Evolutionary conservation across 2,888 invertebrate genomes (phyloP), one percentile per base, ranked within the genome.

Genomic region (Psococerastis gibbosa): DNA sequence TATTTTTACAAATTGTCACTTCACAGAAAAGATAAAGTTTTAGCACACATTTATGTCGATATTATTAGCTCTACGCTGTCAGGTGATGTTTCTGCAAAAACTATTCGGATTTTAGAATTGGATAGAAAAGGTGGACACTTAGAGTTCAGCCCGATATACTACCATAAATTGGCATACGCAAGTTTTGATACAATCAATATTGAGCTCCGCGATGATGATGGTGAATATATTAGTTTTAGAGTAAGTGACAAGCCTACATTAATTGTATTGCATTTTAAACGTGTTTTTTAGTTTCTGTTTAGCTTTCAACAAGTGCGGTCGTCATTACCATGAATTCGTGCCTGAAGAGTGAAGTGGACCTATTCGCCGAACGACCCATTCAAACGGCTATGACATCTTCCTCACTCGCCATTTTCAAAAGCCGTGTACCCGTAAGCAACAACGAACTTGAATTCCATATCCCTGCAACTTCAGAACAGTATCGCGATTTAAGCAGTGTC

Each of bases 41-140:
- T 32, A 20, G 23, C 27, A n/a, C n/a, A 45, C 9, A 16, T 27
- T 27, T 27, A 27, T 27, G 27, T 27, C 11, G 27, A 27, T 27
- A 27, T 27, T 27, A 52, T 38, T 16, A 20, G 20, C 5, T 38
- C 18, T 17, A 13, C 20, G n/a, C 20, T 38, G 18, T 38, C 22
- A 20, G 35, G 16, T 15, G 35, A 34, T 38, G 17, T 38, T 38
- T 38, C 20, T 3, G 20, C 6, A 5, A 38, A 17, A 17, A 38
- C 17, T 38, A 17, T 38, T 5, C 3, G 27, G 11, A 27, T 27
- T 27, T 6, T 11, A 9, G 8, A 27, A 27, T 27, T 27, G 11
- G 27, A 27, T 27, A 6, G 27, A 11, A 27, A 27, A 27, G 27
- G 27, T 27, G 27, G 27, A 9, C 27, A 27, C 11, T 11, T 27